Conservation (phyloP, 2,888 invertebrate genomes). For the Ennomos fuscantarius region DNA sequence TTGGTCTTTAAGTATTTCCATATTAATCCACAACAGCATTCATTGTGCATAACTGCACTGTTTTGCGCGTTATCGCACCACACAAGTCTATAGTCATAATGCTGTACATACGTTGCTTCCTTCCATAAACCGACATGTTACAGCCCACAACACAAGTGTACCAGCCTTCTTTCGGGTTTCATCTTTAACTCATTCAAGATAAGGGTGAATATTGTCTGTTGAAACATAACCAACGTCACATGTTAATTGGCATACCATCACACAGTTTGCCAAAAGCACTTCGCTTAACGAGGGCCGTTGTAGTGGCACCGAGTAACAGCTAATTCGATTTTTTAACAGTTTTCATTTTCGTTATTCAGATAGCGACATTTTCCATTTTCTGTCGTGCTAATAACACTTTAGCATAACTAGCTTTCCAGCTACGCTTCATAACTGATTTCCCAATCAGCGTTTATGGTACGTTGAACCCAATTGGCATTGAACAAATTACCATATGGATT, state of each 20-base stretch:
- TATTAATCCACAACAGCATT: slow-evolving; percentile 27
- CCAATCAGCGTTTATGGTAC: too few species aligned
- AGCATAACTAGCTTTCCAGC: background rate
- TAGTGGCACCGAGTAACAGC: slow-evolving; percentile 41
- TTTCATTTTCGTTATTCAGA: slow-evolving; percentile 27
- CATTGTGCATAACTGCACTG: slow-evolving; percentile 34
- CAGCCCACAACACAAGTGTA: slow-evolving; percentile 33
- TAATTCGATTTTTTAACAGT: slow-evolving; percentile 36
- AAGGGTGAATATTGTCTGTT: slow-evolving; percentile 27
- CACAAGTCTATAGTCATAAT: slow-evolving; percentile 48
- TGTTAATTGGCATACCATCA: slow-evolving; percentile 64
- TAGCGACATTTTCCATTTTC: background rate
- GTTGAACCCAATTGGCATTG: too few species aligned
- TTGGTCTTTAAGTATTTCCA: slow-evolving; percentile 13
- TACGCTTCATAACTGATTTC: too few species aligned
- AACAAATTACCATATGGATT: too few species aligned
- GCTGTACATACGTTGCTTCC: slow-evolving; percentile 46
- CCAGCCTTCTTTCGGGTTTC: slow-evolving; percentile 10
- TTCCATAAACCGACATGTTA: slow-evolving; percentile 45
- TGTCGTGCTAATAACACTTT: background rate
- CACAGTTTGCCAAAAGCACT: slow-evolving; percentile 64
- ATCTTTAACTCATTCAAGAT: slow-evolving; percentile 19
- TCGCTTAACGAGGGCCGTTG: slow-evolving; percentile 55
- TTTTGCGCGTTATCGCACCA: slow-evolving; percentile 40
- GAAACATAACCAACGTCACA: slow-evolving; percentile 33